Percentiles rank a stretch among this genome's conserved stretches.
Evolutionary conservation across 2,888 invertebrate species (phyloP).

Genomic region (Lomographa bimaculata): DNA sequence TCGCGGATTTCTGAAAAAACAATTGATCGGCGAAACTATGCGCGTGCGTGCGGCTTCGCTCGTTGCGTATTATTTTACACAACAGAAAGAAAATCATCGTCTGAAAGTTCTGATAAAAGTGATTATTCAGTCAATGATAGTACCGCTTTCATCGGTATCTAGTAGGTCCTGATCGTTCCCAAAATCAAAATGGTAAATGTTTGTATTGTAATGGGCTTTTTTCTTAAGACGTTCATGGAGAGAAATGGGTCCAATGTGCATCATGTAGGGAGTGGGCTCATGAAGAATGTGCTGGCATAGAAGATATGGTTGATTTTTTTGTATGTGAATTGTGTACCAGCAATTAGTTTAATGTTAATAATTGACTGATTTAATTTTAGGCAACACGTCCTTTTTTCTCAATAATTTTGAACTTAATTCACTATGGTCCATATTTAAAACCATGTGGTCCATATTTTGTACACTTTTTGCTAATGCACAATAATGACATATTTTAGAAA

Average conservation of each 20-base stretch:
- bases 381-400: conserved; percentile 15
- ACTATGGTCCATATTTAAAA: conserved; percentile 14
- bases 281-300: conserved; percentile 12
- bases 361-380: conserved; percentile 21
- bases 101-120: no score
- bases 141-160: no score
- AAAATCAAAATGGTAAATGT: no score
- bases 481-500: conserved; percentile 22
- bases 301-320: conserved; percentile 16
- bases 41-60: no score
- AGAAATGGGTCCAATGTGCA: conserved; percentile 7
- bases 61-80: no score
- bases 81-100: no score
- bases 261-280: conserved; percentile 13
- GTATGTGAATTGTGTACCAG: conserved; percentile 25
- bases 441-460: conserved; percentile 10
- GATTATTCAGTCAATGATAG: no score
- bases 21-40: no score
- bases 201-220: no score
- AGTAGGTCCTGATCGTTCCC: no score
- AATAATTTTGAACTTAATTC: conserved; percentile 19
- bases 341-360: conserved; percentile 16
- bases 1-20: no score
- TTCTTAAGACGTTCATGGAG: no score
- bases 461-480: conserved; percentile 9